Percentiles rank a stretch among this genome's conserved stretches.
phyloP scores from a whole-genome alignment of 2,113 vertebrate genomes.

The Sula dactylatra region DNA sequence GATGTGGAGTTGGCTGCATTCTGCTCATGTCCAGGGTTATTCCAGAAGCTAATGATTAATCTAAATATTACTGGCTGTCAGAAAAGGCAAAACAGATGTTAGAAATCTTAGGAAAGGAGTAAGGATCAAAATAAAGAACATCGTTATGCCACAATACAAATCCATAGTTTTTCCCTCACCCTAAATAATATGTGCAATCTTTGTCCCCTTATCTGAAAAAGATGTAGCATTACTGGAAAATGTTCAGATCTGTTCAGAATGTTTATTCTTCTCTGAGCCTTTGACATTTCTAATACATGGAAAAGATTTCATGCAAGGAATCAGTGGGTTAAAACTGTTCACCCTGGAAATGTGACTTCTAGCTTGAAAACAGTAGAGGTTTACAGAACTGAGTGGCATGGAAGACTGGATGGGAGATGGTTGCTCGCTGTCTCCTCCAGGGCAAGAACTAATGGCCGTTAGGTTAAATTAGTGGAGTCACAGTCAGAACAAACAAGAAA shows the following conservation, averaged over 20 bases:
- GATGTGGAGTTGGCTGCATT: background rate
- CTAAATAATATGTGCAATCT: background rate
- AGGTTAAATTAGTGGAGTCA: background rate
- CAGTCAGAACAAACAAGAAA: background rate
- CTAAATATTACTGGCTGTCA: background rate
- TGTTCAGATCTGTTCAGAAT: background rate
- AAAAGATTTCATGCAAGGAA: background rate
- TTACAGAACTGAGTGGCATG: background rate
- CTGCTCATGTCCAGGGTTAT: background rate
- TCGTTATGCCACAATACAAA: background rate
- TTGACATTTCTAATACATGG: background rate
- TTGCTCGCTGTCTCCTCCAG: background rate
- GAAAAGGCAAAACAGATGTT: background rate
- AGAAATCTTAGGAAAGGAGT: background rate
- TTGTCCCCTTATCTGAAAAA: background rate
- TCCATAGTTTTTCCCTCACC: background rate
- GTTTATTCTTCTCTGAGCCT: background rate
- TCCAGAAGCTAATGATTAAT: background rate
- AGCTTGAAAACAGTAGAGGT: background rate
- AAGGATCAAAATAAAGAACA: background rate
- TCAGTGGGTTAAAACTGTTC: background rate
- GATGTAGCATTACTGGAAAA: background rate
- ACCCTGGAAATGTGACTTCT: background rate
- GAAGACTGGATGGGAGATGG: background rate
- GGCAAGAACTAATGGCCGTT: background rate